Percentiles rank a stretch among this genome's conserved stretches.
Evolutionary conservation across 1,140 invertebrate genomes (phyloP).

Genomic region (Belonocnema kinseyi): DNA sequence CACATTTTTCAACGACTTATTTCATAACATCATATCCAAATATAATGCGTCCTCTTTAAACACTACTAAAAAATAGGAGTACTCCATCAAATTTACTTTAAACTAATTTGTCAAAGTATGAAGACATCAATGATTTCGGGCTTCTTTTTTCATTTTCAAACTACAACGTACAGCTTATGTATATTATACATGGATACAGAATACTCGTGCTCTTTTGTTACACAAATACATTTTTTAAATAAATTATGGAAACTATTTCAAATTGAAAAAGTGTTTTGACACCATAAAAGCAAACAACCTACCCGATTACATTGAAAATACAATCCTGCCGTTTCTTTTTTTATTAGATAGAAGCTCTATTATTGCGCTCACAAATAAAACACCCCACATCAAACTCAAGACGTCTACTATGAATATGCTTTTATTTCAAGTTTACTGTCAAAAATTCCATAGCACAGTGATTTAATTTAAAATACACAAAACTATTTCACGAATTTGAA

Average conservation of each 20-base stretch:
- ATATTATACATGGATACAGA: slow-evolving; percentile 36
- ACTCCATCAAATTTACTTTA: not conserved
- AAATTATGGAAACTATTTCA: not conserved
- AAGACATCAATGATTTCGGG: not conserved
- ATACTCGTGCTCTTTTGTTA: slow-evolving; percentile 39
- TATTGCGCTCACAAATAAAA: not conserved
- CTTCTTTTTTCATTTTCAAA: slow-evolving; percentile 12
- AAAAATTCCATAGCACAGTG: not conserved
- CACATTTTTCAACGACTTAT: not conserved
- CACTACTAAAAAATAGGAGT: not conserved
- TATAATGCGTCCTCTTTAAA: not conserved
- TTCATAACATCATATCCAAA: slow-evolving; percentile 10
- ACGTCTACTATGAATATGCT: slow-evolving; percentile 2
- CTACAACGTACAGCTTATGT: slow-evolving; percentile 6
- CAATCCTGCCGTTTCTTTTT: not conserved
- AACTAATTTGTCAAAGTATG: slow-evolving; percentile 1
- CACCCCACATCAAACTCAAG: not conserved
- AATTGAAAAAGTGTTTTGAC: not conserved
- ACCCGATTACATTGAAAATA: not conserved
- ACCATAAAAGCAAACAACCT: not conserved
- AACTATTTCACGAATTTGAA: not conserved
- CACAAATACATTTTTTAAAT: not conserved
- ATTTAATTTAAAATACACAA: slow-evolving; percentile 11
- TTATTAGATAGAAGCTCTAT: slow-evolving; percentile 4
- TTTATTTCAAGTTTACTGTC: not conserved